Conservation (phyloP, 2,113 vertebrate species). For the Tetrax tetrax region DNA sequence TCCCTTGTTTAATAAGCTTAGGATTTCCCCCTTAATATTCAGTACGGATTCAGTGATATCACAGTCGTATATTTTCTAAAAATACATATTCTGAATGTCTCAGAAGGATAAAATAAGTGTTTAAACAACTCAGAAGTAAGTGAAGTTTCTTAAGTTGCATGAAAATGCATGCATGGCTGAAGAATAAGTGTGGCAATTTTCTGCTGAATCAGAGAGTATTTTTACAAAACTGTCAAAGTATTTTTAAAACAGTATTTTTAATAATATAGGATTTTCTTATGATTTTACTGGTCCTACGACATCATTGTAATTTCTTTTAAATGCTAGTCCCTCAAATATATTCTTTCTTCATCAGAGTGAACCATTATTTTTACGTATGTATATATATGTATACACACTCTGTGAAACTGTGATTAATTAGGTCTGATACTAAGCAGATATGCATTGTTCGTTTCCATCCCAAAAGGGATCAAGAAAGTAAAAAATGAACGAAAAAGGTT, state of each 20-base stretch:
- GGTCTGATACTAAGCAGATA: neutral
- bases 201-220: neutral
- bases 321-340: neutral
- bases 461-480: neutral
- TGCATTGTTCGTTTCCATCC: neutral
- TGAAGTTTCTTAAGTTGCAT: neutral
- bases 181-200: neutral
- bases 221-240: neutral
- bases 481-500: constrained; percentile 7
- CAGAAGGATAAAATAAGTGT: neutral
- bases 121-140: neutral
- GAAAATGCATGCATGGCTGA: neutral
- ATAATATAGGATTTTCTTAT: neutral
- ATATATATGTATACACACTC: neutral
- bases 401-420: neutral
- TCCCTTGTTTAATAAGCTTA: neutral
- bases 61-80: neutral
- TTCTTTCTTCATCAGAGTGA: neutral
- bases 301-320: neutral
- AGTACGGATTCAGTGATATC: neutral
- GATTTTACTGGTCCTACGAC: neutral
- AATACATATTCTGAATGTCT: neutral
- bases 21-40: neutral
- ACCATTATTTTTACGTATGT: neutral
- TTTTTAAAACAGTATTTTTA: neutral